These are phyloP conservation scores for Motacilla alba DNA, from an alignment of 2,113 vertebrate species.

Conservation along the genomic window DNA sequence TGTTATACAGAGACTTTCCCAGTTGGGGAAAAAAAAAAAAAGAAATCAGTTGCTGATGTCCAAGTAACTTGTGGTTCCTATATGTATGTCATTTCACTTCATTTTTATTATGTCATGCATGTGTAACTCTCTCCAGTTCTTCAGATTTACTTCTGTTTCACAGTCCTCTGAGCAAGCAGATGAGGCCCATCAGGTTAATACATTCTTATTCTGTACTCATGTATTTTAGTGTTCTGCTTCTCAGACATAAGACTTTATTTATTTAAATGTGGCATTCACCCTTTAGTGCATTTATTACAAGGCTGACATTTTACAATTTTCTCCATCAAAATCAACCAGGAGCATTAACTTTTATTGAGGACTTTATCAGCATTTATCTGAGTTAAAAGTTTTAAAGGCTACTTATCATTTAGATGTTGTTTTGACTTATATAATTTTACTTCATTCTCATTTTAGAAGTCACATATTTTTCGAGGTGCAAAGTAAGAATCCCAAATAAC, in stretches of 20 bases:
- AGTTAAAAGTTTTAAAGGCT: constrained; percentile 17
- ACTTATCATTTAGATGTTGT: not conserved
- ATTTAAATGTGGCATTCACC: constrained; percentile 59
- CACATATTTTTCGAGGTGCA: not conserved
- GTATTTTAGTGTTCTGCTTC: constrained; percentile 39
- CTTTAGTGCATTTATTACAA: constrained; percentile 49
- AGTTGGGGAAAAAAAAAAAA: not conserved
- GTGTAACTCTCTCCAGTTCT: not conserved
- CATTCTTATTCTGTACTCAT: not conserved
- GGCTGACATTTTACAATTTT: constrained; percentile 42
- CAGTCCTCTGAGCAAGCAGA: not conserved
- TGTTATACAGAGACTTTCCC: not conserved
- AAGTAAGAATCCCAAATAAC: not conserved
- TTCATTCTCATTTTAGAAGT: not conserved
- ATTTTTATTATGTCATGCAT: not conserved
- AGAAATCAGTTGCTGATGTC: not conserved
- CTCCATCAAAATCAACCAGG: not conserved
- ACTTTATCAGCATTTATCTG: constrained; percentile 31
- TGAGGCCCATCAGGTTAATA: constrained; percentile 24
- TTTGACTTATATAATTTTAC: not conserved
- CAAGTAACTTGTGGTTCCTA: not conserved
- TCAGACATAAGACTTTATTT: constrained; percentile 49
- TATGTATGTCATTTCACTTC: not conserved
- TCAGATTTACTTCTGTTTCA: not conserved
- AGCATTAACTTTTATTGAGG: constrained; percentile 58